Percentiles rank a stretch among this genome's conserved stretches.
Conservation (phyloP, 2,113 vertebrate genomes). For the Rissa tridactyla region DNA sequence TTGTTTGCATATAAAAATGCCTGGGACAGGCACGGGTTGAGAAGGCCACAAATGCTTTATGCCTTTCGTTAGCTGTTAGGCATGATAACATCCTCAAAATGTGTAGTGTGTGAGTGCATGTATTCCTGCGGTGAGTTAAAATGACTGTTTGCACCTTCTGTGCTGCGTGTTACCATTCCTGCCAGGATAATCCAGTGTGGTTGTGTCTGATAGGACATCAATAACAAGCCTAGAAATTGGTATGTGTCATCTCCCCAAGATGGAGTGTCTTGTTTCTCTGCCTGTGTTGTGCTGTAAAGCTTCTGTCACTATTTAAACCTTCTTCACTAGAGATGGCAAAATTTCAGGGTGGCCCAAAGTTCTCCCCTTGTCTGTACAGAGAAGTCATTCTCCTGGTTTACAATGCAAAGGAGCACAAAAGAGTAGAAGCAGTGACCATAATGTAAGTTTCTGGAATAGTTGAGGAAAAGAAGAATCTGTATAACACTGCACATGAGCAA, state of each 20-base stretch:
- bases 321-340: conserved; percentile 33
- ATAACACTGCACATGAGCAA: background rate
- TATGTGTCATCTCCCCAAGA: conserved; percentile 61
- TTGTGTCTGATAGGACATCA: conserved; percentile 50
- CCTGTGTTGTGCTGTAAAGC: conserved; percentile 53
- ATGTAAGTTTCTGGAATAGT: background rate
- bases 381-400: background rate
- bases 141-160: conserved; percentile 45
- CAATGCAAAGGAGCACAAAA: background rate
- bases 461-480: background rate
- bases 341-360: conserved; percentile 24
- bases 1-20: background rate
- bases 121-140: background rate
- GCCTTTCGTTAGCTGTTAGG: background rate
- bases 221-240: conserved; percentile 55
- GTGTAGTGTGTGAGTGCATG: background rate
- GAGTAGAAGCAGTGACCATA: background rate
- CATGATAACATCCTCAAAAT: background rate
- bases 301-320: conserved; percentile 66
- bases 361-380: background rate
- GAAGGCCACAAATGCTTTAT: background rate
- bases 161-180: conserved; percentile 16
- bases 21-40: background rate
- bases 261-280: conserved; percentile 60
- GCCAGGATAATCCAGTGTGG: conserved; percentile 17